A percentile compares a stretch with the other conserved stretches of the same genome.
phyloP scores from a whole-genome alignment of 2,888 invertebrate species.

The Aspidiotus rigidus region DNA sequence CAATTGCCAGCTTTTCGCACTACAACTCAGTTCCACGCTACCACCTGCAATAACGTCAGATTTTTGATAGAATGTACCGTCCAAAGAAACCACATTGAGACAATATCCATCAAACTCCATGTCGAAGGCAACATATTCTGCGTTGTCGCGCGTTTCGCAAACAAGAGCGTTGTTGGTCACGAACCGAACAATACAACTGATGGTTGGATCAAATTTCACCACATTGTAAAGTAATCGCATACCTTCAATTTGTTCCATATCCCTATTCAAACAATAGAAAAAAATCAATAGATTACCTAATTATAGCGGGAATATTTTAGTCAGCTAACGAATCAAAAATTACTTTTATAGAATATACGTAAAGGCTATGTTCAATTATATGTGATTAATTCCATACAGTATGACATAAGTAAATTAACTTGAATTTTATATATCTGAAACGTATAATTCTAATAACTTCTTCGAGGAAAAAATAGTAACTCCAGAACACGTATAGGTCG shows the following conservation, averaged over 20 bases:
- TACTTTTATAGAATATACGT: too few relatives aligned
- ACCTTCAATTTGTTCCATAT: constrained; percentile 86
- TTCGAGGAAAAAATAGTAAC: too few relatives aligned
- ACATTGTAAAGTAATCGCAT: constrained; percentile 96
- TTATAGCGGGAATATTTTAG: too few relatives aligned
- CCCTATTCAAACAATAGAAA: constrained; percentile 48
- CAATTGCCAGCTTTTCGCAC: constrained; percentile 97
- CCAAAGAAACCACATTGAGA: constrained; percentile 89
- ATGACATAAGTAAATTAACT: too few relatives aligned
- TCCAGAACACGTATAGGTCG: too few relatives aligned
- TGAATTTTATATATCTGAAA: too few relatives aligned
- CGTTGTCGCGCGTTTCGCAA: constrained; percentile 98
- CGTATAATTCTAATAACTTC: too few relatives aligned
- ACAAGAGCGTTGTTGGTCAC: constrained; percentile 98
- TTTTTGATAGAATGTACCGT: constrained; percentile 98
- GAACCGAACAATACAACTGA: constrained; percentile 92
- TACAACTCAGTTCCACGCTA: constrained; percentile 83
- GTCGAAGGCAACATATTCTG: constrained; percentile 89
- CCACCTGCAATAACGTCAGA: constrained; percentile 99
- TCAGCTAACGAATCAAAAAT: too few relatives aligned
- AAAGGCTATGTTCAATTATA: too few relatives aligned
- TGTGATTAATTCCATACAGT: too few relatives aligned
- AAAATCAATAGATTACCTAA: too few relatives aligned
- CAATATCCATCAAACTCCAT: constrained; percentile 58
- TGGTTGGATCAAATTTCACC: constrained; percentile 84